Conservation (phyloP, 2,888 invertebrate genomes). For the Synergus laeviventris region DNA sequence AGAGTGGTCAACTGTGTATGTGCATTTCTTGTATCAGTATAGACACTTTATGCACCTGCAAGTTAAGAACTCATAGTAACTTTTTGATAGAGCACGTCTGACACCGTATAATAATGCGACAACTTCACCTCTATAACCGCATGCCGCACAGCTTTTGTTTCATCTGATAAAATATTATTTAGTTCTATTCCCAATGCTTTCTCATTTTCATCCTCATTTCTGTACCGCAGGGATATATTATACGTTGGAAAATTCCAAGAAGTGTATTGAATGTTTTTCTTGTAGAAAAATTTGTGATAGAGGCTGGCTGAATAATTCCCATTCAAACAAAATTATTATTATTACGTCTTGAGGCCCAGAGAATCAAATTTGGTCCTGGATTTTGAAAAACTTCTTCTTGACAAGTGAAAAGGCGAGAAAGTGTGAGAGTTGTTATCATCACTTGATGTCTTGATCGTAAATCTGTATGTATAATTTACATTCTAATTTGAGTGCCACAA, state of each 20-base stretch:
- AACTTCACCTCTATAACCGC: neutral
- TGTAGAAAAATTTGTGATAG: neutral
- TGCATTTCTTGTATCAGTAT: conserved; percentile 25
- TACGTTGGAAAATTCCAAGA: too few relatives aligned
- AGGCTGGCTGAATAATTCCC: too few relatives aligned
- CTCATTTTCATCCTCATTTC: too few relatives aligned
- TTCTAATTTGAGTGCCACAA: conserved; percentile 8
- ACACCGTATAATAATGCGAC: conserved; percentile 10
- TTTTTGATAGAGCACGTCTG: conserved; percentile 29
- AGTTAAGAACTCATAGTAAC: conserved; percentile 23
- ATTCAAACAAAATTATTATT: neutral
- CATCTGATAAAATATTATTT: conserved; percentile 5
- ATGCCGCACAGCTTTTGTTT: neutral
- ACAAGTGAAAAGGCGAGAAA: neutral
- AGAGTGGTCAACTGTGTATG: neutral
- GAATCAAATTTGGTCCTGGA: neutral
- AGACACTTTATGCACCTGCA: conserved; percentile 25
- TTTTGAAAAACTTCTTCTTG: neutral
- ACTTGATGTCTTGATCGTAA: too few relatives aligned
- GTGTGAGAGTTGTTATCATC: neutral
- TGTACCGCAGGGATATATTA: too few relatives aligned
- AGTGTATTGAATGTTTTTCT: too few relatives aligned
- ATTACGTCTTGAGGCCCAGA: neutral
- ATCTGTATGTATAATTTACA: neutral
- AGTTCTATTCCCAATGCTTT: neutral